Evolutionary conservation across 2,888 invertebrate species (phyloP).

Genomic region (Agonopterix alstromeriana): DNA sequence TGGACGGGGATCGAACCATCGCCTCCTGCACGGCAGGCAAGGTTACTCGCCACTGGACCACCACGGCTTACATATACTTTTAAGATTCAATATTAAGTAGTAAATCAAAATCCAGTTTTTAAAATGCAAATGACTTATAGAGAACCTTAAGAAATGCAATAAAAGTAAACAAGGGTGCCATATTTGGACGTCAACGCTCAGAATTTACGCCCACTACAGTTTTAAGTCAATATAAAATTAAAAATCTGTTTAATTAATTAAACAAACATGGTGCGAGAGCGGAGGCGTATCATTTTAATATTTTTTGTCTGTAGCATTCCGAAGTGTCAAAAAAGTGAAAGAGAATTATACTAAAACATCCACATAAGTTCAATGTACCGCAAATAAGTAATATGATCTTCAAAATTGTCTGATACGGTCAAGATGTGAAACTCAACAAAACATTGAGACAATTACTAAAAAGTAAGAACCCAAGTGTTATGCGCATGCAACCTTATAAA

Average conservation of each 20-base stretch:
- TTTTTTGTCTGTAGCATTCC: background rate
- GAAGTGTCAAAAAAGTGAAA: background rate
- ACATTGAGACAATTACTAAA: too few relatives aligned
- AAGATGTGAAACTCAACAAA: too few relatives aligned
- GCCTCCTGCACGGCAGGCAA: too few relatives aligned
- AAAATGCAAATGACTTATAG: conserved; percentile 32
- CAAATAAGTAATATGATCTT: too few relatives aligned
- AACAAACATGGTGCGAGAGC: conserved; percentile 4
- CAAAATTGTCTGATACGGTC: too few relatives aligned
- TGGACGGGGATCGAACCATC: too few relatives aligned
- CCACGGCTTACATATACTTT: conserved; percentile 6
- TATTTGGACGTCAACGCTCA: conserved; percentile 8
- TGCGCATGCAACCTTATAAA: too few relatives aligned
- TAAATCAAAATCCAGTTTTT: conserved; percentile 23
- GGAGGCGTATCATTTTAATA: conserved; percentile 14
- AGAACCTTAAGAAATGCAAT: conserved; percentile 37
- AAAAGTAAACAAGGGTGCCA: conserved; percentile 31
- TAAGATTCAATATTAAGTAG: conserved; percentile 7
- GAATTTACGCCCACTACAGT: conserved; percentile 3
- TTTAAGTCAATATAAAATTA: conserved; percentile 18
- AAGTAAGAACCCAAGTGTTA: too few relatives aligned
- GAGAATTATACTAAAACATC: background rate
- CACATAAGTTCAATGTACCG: background rate
- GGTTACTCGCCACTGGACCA: too few relatives aligned
- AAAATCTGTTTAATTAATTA: conserved; percentile 16